Evolutionary conservation across 2,113 vertebrate species (phyloP), one percentile per base, ranked within the genome.

Genomic region (Megaleporinus macrocephalus): DNA sequence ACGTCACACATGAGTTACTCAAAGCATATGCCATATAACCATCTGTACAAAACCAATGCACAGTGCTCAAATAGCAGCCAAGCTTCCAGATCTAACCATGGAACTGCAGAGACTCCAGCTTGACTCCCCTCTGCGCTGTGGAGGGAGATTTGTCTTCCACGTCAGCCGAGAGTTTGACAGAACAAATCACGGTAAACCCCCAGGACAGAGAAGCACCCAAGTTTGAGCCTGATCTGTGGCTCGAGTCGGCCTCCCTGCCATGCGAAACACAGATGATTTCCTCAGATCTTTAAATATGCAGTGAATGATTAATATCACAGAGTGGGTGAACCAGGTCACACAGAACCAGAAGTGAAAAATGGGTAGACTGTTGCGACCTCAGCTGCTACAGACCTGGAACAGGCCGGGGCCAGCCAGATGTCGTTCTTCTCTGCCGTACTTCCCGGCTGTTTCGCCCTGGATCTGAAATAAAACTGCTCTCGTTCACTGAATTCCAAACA

Each of bases 91-190:
- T 11, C 4, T 47, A 62, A 18, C n/a, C 57, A 27, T 13, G 4
- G 26, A n/a, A 13, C 75, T 66, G 61, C 76, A 24, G 29, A 27
- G 20, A 29, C 3, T 78, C 51, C 57, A 70, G 77, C n/a, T 27
- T 79, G 51, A 11, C 15, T 61, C 36, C n/a, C 59, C 41, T 79
- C 26, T 69, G 29, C 24, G 14, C 15, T 1, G 66, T 41, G 49
- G 44, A 18, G 16, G 66, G 27, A 20, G 51, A 59, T 24, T 27
- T 61, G 66, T 44, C 24, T 59, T 15, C 33, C 36, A 70, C 3
- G 66, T 24, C 20, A 70, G 66, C 66, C 20, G n/a, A 44, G n/a
- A 44, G 66, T 71, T 79, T 59, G 66, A 70, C 77, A 79, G 33
- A 71, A 33, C 29, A 51, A 22, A 44, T 70, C 41, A 79, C 20